Percentiles rank a stretch among this genome's conserved stretches.
Evolutionary conservation across 2,797 vertebrate genomes (phyloP).

Genomic region (Poliocrania exsul): DNA sequence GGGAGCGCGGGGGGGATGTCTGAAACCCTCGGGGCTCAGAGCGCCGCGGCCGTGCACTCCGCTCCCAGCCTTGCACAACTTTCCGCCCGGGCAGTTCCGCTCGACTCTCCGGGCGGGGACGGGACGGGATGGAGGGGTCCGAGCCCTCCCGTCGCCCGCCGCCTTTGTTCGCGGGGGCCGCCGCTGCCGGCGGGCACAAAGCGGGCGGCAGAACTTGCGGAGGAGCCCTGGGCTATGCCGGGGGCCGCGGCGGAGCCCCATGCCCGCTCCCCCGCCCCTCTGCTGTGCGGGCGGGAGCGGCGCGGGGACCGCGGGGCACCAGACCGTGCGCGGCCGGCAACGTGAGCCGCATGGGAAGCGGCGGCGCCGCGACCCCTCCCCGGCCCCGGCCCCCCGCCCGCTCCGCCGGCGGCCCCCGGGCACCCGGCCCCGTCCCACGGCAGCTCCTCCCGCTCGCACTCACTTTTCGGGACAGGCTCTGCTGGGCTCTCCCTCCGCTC

Average conservation of each 20-base stretch:
- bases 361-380: background rate
- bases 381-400: background rate
- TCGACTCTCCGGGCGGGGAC: background rate
- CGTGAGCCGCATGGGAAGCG: conserved; percentile 58
- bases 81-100: conserved; percentile 12
- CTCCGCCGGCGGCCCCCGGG: too few species aligned
- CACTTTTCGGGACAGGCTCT: conserved; percentile 12
- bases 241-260: background rate
- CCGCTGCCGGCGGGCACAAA: background rate
- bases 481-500: background rate
- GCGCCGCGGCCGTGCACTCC: background rate
- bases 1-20: background rate
- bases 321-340: conserved; percentile 45
- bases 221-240: background rate
- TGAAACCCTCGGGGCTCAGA: background rate
- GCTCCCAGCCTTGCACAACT: conserved; percentile 9
- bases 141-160: background rate
- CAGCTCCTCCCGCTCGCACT: conserved; percentile 31
- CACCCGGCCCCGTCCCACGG: background rate
- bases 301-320: background rate
- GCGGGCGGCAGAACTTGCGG: background rate
- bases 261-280: background rate
- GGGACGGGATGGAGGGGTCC: background rate
- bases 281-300: background rate
- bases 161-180: background rate